Percentiles rank a stretch among this genome's conserved stretches.
Conservation (phyloP, 2,888 invertebrate genomes). For the Notocelia uddmanniana region DNA sequence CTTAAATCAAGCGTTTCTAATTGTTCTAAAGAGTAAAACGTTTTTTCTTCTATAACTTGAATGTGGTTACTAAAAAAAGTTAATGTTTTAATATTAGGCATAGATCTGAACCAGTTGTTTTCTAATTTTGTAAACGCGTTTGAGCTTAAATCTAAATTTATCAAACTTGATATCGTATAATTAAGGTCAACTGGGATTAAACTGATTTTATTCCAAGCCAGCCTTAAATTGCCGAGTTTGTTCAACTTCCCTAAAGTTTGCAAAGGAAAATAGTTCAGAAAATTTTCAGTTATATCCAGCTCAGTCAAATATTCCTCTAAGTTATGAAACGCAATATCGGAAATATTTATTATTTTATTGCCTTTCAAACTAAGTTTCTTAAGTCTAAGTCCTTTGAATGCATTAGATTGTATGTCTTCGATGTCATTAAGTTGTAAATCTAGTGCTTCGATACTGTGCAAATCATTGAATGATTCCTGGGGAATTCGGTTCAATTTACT, state of each 20-base stretch:
- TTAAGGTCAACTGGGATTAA: slow-evolving; percentile 90
- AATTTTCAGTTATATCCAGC: slow-evolving; percentile 95
- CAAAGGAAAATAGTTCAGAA: slow-evolving; percentile 93
- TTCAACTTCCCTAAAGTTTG: slow-evolving; percentile 91
- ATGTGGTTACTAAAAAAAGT: slow-evolving; percentile 95
- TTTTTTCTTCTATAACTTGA: slow-evolving; percentile 90
- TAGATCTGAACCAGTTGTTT: slow-evolving; percentile 91
- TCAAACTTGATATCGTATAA: slow-evolving; percentile 89
- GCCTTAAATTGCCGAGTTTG: slow-evolving; percentile 88
- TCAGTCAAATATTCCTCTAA: slow-evolving; percentile 92
- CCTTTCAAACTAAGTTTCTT: slow-evolving; percentile 94
- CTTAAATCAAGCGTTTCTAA: slow-evolving; percentile 95
- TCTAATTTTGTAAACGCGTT: slow-evolving; percentile 93
- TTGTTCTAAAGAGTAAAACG: slow-evolving; percentile 90
- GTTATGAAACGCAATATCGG: slow-evolving; percentile 93
- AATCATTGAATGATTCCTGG: slow-evolving; percentile 89
- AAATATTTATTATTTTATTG: slow-evolving; percentile 92
- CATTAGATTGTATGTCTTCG: slow-evolving; percentile 92
- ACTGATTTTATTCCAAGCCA: slow-evolving; percentile 94
- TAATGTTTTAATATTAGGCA: slow-evolving; percentile 92
- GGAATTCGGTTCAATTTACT: slow-evolving; percentile 91
- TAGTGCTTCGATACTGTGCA: slow-evolving; percentile 90
- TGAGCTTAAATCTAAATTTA: slow-evolving; percentile 93
- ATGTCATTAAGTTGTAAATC: slow-evolving; percentile 96
- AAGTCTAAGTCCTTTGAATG: slow-evolving; percentile 93